Conservation (phyloP, 2,113 vertebrate genomes). For the Rhinolophus ferrumequinum region DNA sequence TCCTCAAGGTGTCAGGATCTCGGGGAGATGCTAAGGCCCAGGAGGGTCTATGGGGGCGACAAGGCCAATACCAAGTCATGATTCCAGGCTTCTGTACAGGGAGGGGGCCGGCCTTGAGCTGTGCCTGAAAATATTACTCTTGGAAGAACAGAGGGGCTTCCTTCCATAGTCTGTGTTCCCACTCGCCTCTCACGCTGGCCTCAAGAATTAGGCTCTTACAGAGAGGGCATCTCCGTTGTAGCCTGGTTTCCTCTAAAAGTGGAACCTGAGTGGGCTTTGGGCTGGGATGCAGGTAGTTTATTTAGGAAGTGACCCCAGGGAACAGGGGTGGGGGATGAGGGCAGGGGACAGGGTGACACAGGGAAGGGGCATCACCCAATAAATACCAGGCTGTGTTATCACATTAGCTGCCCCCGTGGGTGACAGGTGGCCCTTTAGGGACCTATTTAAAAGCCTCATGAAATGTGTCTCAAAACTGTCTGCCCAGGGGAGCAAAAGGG, state of each 20-base stretch:
- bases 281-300: neutral
- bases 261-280: neutral
- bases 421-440: too few species aligned
- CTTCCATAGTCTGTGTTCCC: neutral
- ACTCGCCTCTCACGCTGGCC: accelerated
- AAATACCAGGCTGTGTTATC: neutral
- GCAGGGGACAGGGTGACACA: neutral
- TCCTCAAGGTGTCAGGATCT: neutral
- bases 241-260: neutral
- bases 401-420: neutral
- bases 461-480: neutral
- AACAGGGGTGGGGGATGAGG: neutral
- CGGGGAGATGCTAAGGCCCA: neutral
- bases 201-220: neutral
- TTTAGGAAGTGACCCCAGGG: neutral
- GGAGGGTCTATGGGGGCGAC: neutral
- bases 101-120: neutral
- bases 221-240: neutral
- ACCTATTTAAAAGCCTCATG: neutral
- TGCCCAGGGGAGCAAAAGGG: neutral
- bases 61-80: neutral
- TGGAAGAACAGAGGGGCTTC: too few species aligned
- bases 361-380: neutral
- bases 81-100: neutral
- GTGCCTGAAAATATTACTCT: neutral